A percentile compares a stretch with the other conserved stretches of the same genome.
Evolutionary conservation across 2,888 invertebrate species (phyloP).

Genomic region (Lysandra coridon): DNA sequence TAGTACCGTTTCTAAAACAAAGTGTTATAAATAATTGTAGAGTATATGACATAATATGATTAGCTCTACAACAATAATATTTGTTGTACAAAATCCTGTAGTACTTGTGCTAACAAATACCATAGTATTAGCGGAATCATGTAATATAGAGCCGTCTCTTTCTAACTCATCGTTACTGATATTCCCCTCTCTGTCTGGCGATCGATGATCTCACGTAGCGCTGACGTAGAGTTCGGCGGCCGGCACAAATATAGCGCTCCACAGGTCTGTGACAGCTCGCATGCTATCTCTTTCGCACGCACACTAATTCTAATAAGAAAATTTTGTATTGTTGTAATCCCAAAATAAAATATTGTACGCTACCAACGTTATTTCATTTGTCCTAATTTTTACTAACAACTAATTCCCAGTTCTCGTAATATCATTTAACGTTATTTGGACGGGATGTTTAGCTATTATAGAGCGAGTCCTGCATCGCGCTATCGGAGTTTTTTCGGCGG

Average conservation of each 20-base stretch:
- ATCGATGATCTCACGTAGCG: constrained; percentile 15
- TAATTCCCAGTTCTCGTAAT: not conserved
- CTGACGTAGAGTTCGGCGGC: constrained; percentile 14
- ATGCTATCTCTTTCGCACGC: not conserved
- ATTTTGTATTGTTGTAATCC: not conserved
- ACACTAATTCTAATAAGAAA: not conserved
- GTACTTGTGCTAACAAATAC: not conserved
- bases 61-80: not conserved
- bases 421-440: not conserved
- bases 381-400: too few relatives aligned
- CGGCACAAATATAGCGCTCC: not conserved
- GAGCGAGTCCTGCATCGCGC: constrained; percentile 6
- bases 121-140: not conserved
- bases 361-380: not conserved
- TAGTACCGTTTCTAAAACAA: too few relatives aligned
- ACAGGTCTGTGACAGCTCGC: not conserved
- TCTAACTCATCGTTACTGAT: not conserved
- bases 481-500: not conserved
- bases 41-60: not conserved
- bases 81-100: not conserved
- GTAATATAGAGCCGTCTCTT: not conserved
- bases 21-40: too few relatives aligned
- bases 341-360: not conserved
- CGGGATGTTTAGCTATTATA: too few relatives aligned
- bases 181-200: not conserved